phyloP scores from a whole-genome alignment of 2,113 vertebrate species.

The Chloropsis cyanopogon region DNA sequence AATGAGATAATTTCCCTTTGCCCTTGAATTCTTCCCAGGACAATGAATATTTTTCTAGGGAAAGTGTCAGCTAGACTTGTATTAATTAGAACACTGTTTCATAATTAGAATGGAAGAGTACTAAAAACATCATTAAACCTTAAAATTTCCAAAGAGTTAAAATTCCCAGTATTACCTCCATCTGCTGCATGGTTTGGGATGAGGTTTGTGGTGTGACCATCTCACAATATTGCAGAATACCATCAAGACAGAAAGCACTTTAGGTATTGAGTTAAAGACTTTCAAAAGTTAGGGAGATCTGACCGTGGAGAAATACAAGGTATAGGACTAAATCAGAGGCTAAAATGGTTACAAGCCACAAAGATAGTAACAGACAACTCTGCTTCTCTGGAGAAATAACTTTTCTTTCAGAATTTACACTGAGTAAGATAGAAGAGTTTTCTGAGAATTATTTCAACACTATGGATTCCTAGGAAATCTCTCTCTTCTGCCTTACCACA shows the following conservation, averaged over 20 bases:
- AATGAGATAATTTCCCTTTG: not conserved
- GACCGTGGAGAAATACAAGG: not conserved
- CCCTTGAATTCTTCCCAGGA: not conserved
- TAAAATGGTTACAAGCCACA: not conserved
- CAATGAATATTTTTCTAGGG: not conserved
- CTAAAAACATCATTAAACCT: not conserved
- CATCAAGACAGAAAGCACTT: not conserved
- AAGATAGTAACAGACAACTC: not conserved
- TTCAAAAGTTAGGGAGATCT: not conserved
- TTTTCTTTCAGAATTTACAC: not conserved
- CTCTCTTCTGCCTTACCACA: not conserved
- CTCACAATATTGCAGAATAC: not conserved
- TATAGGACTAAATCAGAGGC: not conserved
- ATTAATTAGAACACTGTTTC: not conserved
- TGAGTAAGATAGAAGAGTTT: not conserved
- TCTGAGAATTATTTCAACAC: not conserved
- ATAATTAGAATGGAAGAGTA: not conserved
- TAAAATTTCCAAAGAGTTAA: not conserved
- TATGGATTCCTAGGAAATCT: not conserved
- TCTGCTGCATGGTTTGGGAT: not conserved
- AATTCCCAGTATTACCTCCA: not conserved
- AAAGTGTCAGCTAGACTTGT: not conserved
- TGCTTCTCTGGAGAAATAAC: not conserved
- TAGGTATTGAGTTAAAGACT: not conserved
- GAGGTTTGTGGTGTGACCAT: not conserved